A percentile compares a stretch with the other conserved stretches of the same genome.
Conservation (phyloP, 1,140 invertebrate genomes). For the Drosophila santomea region DNA sequence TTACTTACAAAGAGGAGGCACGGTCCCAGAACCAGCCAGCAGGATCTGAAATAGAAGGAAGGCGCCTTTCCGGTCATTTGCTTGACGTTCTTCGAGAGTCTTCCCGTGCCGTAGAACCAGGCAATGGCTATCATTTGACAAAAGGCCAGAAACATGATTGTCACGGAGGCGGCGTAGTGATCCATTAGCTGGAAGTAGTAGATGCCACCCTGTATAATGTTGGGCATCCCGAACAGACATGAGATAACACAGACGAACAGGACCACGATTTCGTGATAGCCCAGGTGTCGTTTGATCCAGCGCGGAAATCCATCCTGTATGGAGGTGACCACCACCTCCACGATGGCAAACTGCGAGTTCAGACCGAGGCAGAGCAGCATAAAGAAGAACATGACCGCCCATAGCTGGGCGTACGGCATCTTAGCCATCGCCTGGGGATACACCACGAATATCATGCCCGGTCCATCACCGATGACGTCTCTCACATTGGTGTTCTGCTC, state of each 20-base stretch:
- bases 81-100: constrained; percentile 92
- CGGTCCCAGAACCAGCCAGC: constrained; percentile 93
- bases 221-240: constrained; percentile 93
- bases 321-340: constrained; percentile 96
- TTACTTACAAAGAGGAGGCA: constrained; percentile 90
- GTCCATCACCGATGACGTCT: constrained; percentile 93
- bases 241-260: constrained; percentile 93
- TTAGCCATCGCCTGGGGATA: constrained; percentile 95
- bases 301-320: constrained; percentile 95
- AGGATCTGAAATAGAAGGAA: constrained; percentile 92
- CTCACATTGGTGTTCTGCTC: constrained; percentile 92
- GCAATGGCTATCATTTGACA: constrained; percentile 95
- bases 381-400: constrained; percentile 95
- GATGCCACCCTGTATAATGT: constrained; percentile 93
- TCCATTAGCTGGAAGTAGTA: constrained; percentile 97
- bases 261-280: constrained; percentile 94
- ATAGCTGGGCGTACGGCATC: constrained; percentile 93
- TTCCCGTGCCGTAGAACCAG: constrained; percentile 95
- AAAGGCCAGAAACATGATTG: constrained; percentile 95
- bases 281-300: constrained; percentile 91
- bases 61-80: constrained; percentile 94
- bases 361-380: constrained; percentile 95
- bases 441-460: constrained; percentile 94
- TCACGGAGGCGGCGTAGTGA: constrained; percentile 95
- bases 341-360: constrained; percentile 94